Conservation (phyloP, 2,888 invertebrate species). For the Allolobophora icterica region DNA sequence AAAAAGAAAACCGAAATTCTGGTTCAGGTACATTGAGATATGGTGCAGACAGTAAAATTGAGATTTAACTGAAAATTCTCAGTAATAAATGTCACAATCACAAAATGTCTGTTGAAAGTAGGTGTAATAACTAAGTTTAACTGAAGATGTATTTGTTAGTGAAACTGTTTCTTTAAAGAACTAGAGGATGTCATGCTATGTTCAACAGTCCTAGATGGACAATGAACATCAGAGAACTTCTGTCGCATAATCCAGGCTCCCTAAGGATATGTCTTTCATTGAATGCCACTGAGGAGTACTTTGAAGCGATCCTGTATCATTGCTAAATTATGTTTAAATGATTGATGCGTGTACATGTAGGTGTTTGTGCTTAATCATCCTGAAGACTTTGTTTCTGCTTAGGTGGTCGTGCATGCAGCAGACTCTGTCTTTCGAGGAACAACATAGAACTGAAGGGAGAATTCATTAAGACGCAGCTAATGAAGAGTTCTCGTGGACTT, state of each 20-base stretch:
- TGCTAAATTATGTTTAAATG: not conserved
- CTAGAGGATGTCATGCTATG: no score
- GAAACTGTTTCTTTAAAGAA: no score
- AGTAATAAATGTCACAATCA: no score
- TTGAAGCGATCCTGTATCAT: not conserved
- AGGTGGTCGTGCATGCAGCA: not conserved
- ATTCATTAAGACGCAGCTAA: slow-evolving; percentile 81
- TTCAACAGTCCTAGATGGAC: not conserved
- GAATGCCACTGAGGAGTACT: not conserved
- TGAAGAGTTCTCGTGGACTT: slow-evolving; percentile 88
- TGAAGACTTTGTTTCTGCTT: not conserved
- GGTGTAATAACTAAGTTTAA: no score
- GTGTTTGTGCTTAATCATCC: not conserved
- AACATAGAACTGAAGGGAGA: slow-evolving; percentile 87
- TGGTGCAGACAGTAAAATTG: no score
- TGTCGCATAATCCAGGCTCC: not conserved
- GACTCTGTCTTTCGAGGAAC: slow-evolving; percentile 69
- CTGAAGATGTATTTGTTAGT: no score
- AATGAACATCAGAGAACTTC: not conserved
- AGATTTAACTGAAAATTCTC: no score
- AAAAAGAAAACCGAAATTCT: not conserved
- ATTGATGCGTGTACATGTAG: not conserved
- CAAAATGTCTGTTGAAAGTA: no score
- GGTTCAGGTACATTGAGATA: not conserved
- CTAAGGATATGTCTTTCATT: not conserved